Evolutionary conservation across 1,140 invertebrate genomes (phyloP), one percentile per base, ranked within the genome.

Genomic region (Sycobia sp.): DNA sequence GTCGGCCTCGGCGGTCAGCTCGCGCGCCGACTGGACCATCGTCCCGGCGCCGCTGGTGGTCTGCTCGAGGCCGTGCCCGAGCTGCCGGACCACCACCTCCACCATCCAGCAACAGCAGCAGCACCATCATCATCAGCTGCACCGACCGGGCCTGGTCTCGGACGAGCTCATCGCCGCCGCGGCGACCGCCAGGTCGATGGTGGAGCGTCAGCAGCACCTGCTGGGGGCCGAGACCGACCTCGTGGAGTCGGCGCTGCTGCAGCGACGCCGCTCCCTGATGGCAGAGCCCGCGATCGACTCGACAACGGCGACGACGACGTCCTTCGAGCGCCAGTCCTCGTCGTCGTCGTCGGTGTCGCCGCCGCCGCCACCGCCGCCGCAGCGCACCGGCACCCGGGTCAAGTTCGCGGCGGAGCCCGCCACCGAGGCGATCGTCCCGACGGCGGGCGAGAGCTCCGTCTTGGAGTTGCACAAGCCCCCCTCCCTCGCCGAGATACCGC

Each of bases 41-140:
- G 3, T 9, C 10, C 67, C 61, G 1, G 58, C 67, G 4, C 32
- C 36, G 2, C 2, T 11, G 11, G 67, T 60, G 3, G 58, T 66
- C 14, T 72, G 73, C 29, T 55, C 38, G n/a, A 32, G 53, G 2
- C 46, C 62, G 0, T 56, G 69, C 9, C 64, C 70, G 7, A 69
- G 74, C 1, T 50, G 76, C 18, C 66, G 76, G 3, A 50, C 73
- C 49, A 76, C 77, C 44, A 69, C 75, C 7, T 56, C 72, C 7
- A 74, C 73, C 0, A 67, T 76, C 0, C 66, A 79, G 16, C 78
- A 80, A 27, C 73, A 72, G 0, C 78, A 80, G 5, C 78, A 76
- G 1, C 78, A 82, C 55, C 55, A 76, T 0, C 73, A 74, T 2
- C 77, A 80, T 43, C 76, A 78, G 36, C 70, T 67, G 23, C 27